Evolutionary conservation across 1,140 invertebrate genomes (phyloP).

Genomic region (Drosophila malerkotliana): DNA sequence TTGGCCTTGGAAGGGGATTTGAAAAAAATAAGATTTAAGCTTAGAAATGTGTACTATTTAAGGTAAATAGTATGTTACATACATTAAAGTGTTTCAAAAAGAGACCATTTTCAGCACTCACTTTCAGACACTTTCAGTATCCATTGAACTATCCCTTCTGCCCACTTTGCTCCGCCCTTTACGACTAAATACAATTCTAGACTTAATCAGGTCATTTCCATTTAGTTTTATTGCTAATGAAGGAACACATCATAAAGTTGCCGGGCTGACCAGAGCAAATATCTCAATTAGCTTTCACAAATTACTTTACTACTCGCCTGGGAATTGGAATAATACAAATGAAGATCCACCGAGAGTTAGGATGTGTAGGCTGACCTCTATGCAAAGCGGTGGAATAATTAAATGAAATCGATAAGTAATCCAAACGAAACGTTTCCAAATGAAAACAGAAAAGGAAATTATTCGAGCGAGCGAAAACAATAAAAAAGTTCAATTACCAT

Average conservation of each 20-base stretch:
- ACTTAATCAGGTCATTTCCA: constrained; percentile 56
- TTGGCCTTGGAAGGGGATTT: not conserved
- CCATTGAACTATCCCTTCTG: not conserved
- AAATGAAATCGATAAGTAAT: constrained; percentile 76
- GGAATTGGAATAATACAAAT: constrained; percentile 31
- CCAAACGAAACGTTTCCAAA: constrained; percentile 21
- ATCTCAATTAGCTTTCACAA: constrained; percentile 76
- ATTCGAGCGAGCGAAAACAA: constrained; percentile 19
- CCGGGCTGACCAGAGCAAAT: constrained; percentile 54
- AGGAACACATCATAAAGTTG: constrained; percentile 70
- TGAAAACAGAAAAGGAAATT: constrained; percentile 34
- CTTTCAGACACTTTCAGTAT: not conserved
- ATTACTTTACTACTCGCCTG: constrained; percentile 81
- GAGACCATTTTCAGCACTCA: not conserved
- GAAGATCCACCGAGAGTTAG: not conserved
- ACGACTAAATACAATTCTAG: constrained; percentile 30
- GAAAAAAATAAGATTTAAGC: not conserved
- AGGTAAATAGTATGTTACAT: too few species aligned
- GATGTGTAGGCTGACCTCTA: constrained; percentile 16
- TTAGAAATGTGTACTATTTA: too few species aligned
- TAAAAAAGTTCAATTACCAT: constrained; percentile 75
- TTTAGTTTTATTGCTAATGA: constrained; percentile 76
- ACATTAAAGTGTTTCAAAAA: not conserved
- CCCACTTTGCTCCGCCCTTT: not conserved
- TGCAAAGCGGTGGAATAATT: constrained; percentile 61